A percentile compares a stretch with the other conserved stretches of the same genome.
These are phyloP conservation scores for Ectemnius cavifrons DNA, from an alignment of 2,888 invertebrate genomes.

Conservation along the genomic window DNA sequence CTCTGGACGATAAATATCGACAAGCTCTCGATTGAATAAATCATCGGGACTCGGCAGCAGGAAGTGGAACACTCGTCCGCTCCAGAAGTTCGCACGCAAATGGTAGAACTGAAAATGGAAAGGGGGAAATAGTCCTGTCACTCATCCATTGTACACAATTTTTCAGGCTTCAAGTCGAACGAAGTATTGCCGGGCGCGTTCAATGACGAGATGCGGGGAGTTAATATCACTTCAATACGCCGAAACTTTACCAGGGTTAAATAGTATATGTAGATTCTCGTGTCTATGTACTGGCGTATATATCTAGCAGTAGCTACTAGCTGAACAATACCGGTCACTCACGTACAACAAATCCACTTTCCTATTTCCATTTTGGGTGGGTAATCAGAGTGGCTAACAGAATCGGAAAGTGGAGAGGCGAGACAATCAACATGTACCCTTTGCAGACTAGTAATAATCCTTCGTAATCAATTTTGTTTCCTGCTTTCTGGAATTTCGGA, in stretches of 20 bases:
- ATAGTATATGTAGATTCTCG: no score
- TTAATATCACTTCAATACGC: no score
- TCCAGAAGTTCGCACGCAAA: conserved; percentile 40
- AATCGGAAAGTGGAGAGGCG: conserved; percentile 42
- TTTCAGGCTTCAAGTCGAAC: conserved; percentile 10
- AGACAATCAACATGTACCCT: conserved; percentile 55
- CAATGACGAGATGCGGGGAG: no score
- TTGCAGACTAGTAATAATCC: conserved; percentile 35
- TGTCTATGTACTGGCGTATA: no score
- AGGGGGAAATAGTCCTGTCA: conserved; percentile 38
- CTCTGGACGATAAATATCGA: conserved; percentile 60
- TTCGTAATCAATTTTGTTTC: conserved; percentile 56
- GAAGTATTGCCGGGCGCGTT: conserved; percentile 27
- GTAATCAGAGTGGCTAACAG: conserved; percentile 52
- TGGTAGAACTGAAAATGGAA: conserved; percentile 35
- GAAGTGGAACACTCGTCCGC: conserved; percentile 40
- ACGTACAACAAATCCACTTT: conserved; percentile 47
- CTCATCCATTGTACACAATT: conserved; percentile 11
- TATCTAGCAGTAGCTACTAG: no score
- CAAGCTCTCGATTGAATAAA: conserved; percentile 62
- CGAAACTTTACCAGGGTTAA: no score
- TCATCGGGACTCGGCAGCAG: conserved; percentile 53
- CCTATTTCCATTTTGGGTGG: conserved; percentile 55
- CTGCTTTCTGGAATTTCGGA: conserved; percentile 26
- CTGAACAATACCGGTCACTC: conserved; percentile 42